A percentile compares a stretch with the other conserved stretches of the same genome.
phyloP scores from a whole-genome alignment of 2,113 vertebrate species.

The Nibea coibor region DNA sequence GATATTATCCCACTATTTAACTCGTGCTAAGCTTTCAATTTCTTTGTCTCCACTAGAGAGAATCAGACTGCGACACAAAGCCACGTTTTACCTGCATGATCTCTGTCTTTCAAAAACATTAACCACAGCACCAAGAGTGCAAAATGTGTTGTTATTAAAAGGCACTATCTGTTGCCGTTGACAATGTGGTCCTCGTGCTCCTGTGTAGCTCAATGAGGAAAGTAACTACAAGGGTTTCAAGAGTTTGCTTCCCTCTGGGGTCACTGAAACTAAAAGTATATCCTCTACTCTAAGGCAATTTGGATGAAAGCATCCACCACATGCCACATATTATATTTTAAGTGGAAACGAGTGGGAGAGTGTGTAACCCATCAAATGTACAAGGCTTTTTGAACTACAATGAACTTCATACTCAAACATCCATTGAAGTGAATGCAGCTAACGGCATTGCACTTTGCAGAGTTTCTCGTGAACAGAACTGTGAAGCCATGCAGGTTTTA shows the following conservation, averaged over 20 bases:
- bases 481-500: neutral
- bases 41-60: neutral
- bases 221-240: constrained; percentile 49
- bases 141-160: constrained; percentile 46
- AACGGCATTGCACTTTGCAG: constrained; percentile 28
- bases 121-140: neutral
- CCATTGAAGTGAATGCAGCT: constrained; percentile 41
- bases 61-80: neutral
- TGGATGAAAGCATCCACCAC: constrained; percentile 58
- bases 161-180: constrained; percentile 45
- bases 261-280: constrained; percentile 65
- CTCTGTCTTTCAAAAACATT: constrained; percentile 34
- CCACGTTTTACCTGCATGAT: constrained; percentile 18
- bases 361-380: constrained; percentile 52
- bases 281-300: constrained; percentile 55
- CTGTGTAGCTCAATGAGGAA: constrained; percentile 41
- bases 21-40: neutral
- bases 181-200: constrained; percentile 36
- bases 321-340: constrained; percentile 53
- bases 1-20: constrained; percentile 22
- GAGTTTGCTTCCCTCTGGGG: constrained; percentile 62
- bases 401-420: constrained; percentile 37
- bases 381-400: constrained; percentile 51
- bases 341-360: constrained; percentile 69
- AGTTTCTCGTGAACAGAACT: constrained; percentile 17